Evolutionary conservation across 1,140 invertebrate species (phyloP).

Genomic region (Bombus cullumanus): DNA sequence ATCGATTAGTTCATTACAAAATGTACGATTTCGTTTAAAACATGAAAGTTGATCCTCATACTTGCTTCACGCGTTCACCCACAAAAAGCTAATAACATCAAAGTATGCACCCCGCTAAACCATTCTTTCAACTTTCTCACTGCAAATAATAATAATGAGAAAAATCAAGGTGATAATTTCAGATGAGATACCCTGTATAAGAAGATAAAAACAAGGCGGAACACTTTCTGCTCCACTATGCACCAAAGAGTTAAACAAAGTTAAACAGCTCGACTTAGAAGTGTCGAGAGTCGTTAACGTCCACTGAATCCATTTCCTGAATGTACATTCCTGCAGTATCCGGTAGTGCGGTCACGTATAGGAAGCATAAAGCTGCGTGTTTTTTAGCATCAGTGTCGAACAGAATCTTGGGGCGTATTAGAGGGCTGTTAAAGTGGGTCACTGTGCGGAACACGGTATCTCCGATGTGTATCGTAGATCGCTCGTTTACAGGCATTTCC

Average conservation of each 20-base stretch:
- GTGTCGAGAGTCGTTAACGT: neutral
- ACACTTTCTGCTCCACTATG: neutral
- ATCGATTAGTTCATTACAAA: too few species aligned
- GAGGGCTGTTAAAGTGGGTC: constrained; percentile 61
- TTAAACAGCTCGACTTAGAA: neutral
- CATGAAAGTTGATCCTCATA: too few species aligned
- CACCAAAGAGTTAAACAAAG: too few species aligned
- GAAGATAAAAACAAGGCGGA: neutral
- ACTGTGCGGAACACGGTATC: constrained; percentile 53
- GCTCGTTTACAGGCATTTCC: constrained; percentile 66
- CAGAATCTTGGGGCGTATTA: constrained; percentile 63
- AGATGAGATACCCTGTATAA: neutral
- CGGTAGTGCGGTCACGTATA: too few species aligned
- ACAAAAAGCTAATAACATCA: too few species aligned
- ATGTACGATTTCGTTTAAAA: too few species aligned
- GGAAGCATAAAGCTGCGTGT: constrained; percentile 7
- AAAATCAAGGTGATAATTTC: too few species aligned
- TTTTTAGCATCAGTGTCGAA: constrained; percentile 39
- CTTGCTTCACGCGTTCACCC: too few species aligned
- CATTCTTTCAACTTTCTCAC: too few species aligned
- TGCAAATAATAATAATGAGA: too few species aligned
- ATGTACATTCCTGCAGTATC: neutral
- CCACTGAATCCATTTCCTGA: neutral
- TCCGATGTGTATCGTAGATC: constrained; percentile 61
- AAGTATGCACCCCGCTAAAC: too few species aligned